A percentile compares a stretch with the other conserved stretches of the same genome.
These are phyloP conservation scores for Sphaeridia pumilis DNA, from an alignment of 2,888 invertebrate genomes.

Conservation along the genomic window DNA sequence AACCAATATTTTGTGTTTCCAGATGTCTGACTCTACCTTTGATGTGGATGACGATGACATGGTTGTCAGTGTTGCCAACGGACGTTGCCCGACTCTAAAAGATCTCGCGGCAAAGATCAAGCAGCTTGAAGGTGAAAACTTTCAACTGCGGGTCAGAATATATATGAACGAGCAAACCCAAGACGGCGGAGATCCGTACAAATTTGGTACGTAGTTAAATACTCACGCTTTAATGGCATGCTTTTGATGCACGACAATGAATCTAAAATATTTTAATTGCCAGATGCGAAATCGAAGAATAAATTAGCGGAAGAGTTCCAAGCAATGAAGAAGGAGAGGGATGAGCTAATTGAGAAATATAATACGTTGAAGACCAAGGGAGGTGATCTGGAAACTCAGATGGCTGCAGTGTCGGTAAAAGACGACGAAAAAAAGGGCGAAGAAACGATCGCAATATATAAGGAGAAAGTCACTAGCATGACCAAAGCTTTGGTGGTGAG, in stretches of 20 bases:
- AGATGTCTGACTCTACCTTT: not conserved
- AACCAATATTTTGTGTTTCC: too few relatives aligned
- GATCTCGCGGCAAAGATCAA: constrained; percentile 30
- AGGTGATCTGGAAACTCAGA: not conserved
- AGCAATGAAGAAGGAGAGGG: constrained; percentile 10
- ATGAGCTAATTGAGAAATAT: not conserved
- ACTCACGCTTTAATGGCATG: not conserved
- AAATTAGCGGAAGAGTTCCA: constrained; percentile 9
- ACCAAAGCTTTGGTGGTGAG: constrained; percentile 14
- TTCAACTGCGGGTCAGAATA: constrained; percentile 28
- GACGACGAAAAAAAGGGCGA: not conserved
- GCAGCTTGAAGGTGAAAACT: constrained; percentile 28
- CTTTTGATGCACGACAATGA: too few relatives aligned
- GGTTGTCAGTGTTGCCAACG: not conserved
- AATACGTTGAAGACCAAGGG: not conserved
- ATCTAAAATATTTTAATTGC: not conserved
- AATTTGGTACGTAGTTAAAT: constrained; percentile 12
- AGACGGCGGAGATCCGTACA: constrained; percentile 14
- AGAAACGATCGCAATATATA: not conserved
- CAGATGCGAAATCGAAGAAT: constrained; percentile 11
- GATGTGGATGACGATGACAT: constrained; percentile 8
- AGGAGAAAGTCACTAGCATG: constrained; percentile 9
- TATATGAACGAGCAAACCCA: constrained; percentile 26
- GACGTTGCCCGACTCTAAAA: constrained; percentile 25
- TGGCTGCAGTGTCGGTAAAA: not conserved